Conservation (phyloP, 2,113 vertebrate species). For the Athene noctua region DNA sequence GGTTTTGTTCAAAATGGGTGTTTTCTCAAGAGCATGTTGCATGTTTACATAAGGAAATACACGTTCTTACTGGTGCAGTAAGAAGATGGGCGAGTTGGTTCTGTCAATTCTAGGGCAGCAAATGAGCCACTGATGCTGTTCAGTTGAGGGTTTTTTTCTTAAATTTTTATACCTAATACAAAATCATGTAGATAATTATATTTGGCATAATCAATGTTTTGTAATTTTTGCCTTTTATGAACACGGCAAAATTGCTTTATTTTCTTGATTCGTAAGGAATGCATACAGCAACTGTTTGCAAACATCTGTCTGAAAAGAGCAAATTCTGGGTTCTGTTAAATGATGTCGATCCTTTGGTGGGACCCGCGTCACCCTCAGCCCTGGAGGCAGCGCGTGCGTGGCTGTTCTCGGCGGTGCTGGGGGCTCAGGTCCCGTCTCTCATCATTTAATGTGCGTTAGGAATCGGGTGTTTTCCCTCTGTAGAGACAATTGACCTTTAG, state of each 20-base stretch:
- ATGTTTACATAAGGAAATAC: conserved; percentile 48
- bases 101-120: not conserved
- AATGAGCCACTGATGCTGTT: not conserved
- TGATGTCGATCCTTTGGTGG: not conserved
- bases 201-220: not conserved
- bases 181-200: not conserved
- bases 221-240: not conserved
- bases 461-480: not conserved
- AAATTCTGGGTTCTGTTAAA: not conserved
- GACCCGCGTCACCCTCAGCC: rapidly evolving
- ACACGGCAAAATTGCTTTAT: not conserved
- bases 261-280: not conserved
- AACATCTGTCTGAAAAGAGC: not conserved
- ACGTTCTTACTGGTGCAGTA: not conserved
- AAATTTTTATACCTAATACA: not conserved
- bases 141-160: not conserved
- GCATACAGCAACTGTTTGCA: not conserved
- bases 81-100: not conserved
- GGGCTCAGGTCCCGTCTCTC: not conserved
- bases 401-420: not conserved
- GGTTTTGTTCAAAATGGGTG: not conserved
- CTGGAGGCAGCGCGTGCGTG: not conserved
- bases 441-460: not conserved
- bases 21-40: conserved; percentile 61
- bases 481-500: not conserved